Base-by-base conservation (phyloP, 2,888 invertebrate species). In the Drosophila algonquin region DNA sequence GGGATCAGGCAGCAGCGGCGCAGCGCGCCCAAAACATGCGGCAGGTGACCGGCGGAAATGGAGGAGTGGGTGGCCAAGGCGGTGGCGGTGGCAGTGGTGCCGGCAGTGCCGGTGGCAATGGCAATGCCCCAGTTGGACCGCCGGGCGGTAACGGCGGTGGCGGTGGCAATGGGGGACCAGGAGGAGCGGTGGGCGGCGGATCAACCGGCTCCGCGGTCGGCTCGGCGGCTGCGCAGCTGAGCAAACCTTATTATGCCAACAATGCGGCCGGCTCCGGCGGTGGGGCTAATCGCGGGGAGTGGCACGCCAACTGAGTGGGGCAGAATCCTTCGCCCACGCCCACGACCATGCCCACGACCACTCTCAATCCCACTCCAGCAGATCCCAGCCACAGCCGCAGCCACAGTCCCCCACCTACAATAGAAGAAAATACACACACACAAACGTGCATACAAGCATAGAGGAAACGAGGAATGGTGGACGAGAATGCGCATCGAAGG, bases 241-340 rank as follows among this genome's bases (percentile, higher is more conserved):
- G 65, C 3, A 65, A 65, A 80, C 87, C 91, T 69, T 91, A 90
- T 79, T 91, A 91, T 81, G 80, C 87, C 59, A 76, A 89, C 74
- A 89, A 88, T 69, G 71, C 62, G 12, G 4, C 57, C 21, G 71
- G 63, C 14, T 63, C 81, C 57, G 89, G 87, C 67, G 91, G 90
- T 48, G 80, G 75, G 71, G 76, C 78, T 77, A 89, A 90, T 69
- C 91, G 91, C 75, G 91, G 91, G 78, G 91, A 91, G 86, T 91
- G 87, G 86, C 84, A 87, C 30, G 75, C 85, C 27, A 83, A 85
- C 69, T 84, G 80, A 86, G 67, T 73, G 48, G 46, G 18, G n/a
- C 40, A 40, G 40, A 40, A 40, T 6, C 27, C 57, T 51, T 61
- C 21, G 21, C 24, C 14, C 52, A 61, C 47, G 53, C 30, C 67